Evolutionary conservation across 2,797 vertebrate genomes (phyloP).

Genomic region (Gymnothorax javanicus): DNA sequence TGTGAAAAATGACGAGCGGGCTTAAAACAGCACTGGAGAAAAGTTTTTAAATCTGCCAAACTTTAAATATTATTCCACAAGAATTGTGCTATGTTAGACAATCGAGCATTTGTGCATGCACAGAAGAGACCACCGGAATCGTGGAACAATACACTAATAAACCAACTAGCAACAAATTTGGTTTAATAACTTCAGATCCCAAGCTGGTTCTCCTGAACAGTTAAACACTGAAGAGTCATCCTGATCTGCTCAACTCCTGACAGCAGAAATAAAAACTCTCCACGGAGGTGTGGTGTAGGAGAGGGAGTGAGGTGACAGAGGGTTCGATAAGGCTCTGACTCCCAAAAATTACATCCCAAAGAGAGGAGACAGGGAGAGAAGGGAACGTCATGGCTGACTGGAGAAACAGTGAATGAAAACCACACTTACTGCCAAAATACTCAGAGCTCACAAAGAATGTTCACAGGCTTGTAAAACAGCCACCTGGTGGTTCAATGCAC

Average conservation of each 20-base stretch:
- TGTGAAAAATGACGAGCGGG: conserved; percentile 15
- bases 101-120: conserved; percentile 18
- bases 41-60: not conserved
- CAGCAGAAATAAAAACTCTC: not conserved
- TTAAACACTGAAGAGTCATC: conserved; percentile 31
- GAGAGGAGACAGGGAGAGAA: not conserved
- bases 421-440: conserved; percentile 9
- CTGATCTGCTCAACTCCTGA: conserved; percentile 6
- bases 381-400: not conserved
- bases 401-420: not conserved
- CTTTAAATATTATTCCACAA: conserved; percentile 20
- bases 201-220: conserved; percentile 37
- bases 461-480: not conserved
- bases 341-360: no score
- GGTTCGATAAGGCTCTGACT: not conserved
- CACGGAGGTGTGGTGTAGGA: not conserved
- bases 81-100: conserved; percentile 17
- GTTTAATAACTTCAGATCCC: conserved; percentile 13
- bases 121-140: not conserved
- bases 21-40: conserved; percentile 17
- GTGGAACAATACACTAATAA: conserved; percentile 30
- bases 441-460: not conserved
- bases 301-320: not conserved
- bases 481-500: not conserved
- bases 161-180: not conserved